Evolutionary conservation across 2,888 invertebrate species (phyloP), one percentile per base, ranked within the genome.

Genomic region (Mayetiola destructor): DNA sequence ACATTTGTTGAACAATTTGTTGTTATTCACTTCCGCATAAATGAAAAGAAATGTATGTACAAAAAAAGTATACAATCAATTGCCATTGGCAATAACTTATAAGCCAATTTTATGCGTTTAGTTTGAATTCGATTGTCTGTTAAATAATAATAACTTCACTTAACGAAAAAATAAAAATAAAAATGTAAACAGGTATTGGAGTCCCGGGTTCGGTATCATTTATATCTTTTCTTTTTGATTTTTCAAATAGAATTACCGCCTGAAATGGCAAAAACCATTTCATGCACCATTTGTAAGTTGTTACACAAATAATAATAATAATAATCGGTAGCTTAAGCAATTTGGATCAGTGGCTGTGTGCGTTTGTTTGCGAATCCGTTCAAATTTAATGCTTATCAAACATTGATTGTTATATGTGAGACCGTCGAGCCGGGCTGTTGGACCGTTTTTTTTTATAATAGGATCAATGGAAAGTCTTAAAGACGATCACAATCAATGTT

Each of bases 311-410:
- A 39, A n/a, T 4, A n/a, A 9, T 5, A 27, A 27, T 6, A 48
- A 48, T 48, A 48, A 48, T 48, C 48, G 27, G 48, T 48, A 48
- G 48, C 48, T 48, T 48, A 48, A 48, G 48, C 48, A 27, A 48
- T 48, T 48, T 27, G 48, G 16, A 27, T 23, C 48, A 27, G 23
- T 14, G 6, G 23, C 2, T 42, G 42, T n/a, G 39, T 39, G 39
- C n/a, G 48, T 23, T 48, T 5, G 9, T n/a, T 10, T 9, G 48
- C n/a, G 27, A 48, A 16, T 27, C 27, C 27, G 48, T 48, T 27
- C 48, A 48, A 48, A 48, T 48, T 48, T 48, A 23, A 48, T 48
- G 48, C 48, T 48, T 48, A 48, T 48, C 48, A 48, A 8, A 16
- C 32, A 32, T 12, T 27, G 48, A n/a, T n/a, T n/a, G n/a, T n/a